Evolutionary conservation across 1,140 invertebrate genomes (phyloP).

Genomic region (Marisa cornuarietis): DNA sequence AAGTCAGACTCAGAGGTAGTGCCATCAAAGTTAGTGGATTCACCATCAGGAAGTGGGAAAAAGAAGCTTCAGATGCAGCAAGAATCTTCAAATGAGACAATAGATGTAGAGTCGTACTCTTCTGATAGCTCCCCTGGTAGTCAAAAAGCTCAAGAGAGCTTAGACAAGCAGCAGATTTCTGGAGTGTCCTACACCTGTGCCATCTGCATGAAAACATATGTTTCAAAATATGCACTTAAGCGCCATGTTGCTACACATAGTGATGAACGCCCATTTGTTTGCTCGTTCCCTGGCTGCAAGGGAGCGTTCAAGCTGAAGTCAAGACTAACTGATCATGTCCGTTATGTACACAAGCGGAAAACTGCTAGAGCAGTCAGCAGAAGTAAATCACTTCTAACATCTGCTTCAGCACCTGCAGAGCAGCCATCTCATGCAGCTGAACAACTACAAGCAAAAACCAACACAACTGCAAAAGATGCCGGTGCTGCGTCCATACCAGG

Average conservation of each 20-base stretch:
- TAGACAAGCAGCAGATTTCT: conserved; percentile 14
- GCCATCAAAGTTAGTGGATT: conserved; percentile 1
- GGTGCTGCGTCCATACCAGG: not conserved
- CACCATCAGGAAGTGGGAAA: not conserved
- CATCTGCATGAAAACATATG: conserved; percentile 33
- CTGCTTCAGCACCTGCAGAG: not conserved
- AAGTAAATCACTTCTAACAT: conserved; percentile 10
- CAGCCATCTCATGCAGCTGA: not conserved
- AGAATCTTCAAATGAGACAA: conserved; percentile 21
- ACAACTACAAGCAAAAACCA: not conserved
- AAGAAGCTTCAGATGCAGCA: conserved; percentile 19
- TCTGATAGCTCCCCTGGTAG: conserved; percentile 26
- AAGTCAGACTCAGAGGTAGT: conserved; percentile 13
- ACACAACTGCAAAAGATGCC: not conserved
- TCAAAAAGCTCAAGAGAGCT: conserved; percentile 24
- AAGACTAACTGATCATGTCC: conserved; percentile 34
- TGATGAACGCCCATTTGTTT: conserved; percentile 28
- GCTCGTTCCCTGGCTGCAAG: conserved; percentile 26
- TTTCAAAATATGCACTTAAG: conserved; percentile 29
- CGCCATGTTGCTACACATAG: conserved; percentile 34
- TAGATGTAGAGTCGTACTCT: conserved; percentile 26
- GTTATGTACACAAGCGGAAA: conserved; percentile 27
- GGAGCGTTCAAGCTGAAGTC: conserved; percentile 31
- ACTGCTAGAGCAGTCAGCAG: conserved; percentile 6
- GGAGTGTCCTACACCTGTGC: conserved; percentile 25